phyloP scores from a whole-genome alignment of 2,113 vertebrate species.

The Lophius piscatorius region DNA sequence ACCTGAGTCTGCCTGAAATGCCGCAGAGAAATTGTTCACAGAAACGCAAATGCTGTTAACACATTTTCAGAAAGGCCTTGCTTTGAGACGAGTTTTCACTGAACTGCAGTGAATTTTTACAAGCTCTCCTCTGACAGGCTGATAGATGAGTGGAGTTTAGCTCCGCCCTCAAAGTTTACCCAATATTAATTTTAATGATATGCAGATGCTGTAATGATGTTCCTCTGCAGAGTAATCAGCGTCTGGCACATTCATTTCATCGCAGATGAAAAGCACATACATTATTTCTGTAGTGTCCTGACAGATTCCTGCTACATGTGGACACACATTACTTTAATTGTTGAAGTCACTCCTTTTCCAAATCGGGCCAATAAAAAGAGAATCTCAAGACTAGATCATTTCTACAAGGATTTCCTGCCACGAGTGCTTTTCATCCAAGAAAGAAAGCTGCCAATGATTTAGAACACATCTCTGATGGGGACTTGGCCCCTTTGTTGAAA shows the following conservation, averaged over 20 bases:
- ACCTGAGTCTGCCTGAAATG: conserved; percentile 22
- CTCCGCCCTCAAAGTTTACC: conserved; percentile 59
- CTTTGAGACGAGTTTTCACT: conserved; percentile 34
- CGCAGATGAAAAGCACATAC: conserved; percentile 54
- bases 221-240: conserved; percentile 58
- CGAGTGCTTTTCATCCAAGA: no score
- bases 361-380: conserved; percentile 24
- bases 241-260: conserved; percentile 55
- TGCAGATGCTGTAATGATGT: conserved; percentile 70
- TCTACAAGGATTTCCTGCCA: no score
- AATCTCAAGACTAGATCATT: no score
- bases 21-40: conserved; percentile 12
- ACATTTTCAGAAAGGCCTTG: conserved; percentile 23
- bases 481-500: no score
- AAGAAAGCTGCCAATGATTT: no score
- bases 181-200: conserved; percentile 58
- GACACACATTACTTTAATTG: conserved; percentile 56
- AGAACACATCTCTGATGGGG: no score
- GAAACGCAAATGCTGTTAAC: conserved; percentile 29
- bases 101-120: conserved; percentile 29
- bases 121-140: conserved; percentile 44
- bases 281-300: conserved; percentile 63
- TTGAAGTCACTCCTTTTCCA: conserved; percentile 33
- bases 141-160: conserved; percentile 61
- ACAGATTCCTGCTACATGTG: conserved; percentile 39